Evolutionary conservation across 2,888 invertebrate species (phyloP).

Genomic region (Polydrusus pterygomalis): DNA sequence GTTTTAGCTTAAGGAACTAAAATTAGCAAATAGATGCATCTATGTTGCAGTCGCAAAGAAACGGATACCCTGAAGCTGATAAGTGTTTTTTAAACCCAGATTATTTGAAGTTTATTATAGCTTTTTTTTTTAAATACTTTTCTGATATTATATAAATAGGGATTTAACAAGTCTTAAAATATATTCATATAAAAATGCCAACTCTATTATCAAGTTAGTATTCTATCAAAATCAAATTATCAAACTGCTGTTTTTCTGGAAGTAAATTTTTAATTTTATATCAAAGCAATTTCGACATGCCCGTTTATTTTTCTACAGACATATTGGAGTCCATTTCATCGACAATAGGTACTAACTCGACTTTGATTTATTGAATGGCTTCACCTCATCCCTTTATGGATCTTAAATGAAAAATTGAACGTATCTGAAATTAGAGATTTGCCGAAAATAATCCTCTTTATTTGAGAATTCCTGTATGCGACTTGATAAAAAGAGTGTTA

Average conservation of each 20-base stretch:
- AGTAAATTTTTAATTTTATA: conserved; percentile 29
- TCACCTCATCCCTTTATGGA: conserved; percentile 56
- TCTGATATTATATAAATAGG: too few species aligned
- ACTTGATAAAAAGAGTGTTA: conserved; percentile 18
- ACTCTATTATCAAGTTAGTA: background rate
- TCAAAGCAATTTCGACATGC: conserved; percentile 43
- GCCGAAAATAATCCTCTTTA: conserved; percentile 49
- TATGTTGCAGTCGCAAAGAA: too few species aligned
- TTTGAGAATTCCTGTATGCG: conserved; percentile 28
- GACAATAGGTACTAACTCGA: conserved; percentile 62
- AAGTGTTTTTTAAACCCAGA: too few species aligned
- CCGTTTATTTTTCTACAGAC: conserved; percentile 48
- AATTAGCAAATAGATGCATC: too few species aligned
- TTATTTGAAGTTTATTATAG: too few species aligned
- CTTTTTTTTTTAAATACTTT: too few species aligned
- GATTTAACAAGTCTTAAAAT: too few species aligned
- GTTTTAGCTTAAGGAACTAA: too few species aligned
- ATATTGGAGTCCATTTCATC: conserved; percentile 60
- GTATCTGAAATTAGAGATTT: conserved; percentile 49
- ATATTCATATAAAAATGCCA: background rate
- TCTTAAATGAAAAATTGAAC: conserved; percentile 53
- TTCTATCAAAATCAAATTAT: background rate
- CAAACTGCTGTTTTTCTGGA: background rate
- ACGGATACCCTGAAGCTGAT: too few species aligned
- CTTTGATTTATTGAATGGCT: conserved; percentile 64